phyloP scores from a whole-genome alignment of 2,888 invertebrate species.

The Thymelicus acteon region DNA sequence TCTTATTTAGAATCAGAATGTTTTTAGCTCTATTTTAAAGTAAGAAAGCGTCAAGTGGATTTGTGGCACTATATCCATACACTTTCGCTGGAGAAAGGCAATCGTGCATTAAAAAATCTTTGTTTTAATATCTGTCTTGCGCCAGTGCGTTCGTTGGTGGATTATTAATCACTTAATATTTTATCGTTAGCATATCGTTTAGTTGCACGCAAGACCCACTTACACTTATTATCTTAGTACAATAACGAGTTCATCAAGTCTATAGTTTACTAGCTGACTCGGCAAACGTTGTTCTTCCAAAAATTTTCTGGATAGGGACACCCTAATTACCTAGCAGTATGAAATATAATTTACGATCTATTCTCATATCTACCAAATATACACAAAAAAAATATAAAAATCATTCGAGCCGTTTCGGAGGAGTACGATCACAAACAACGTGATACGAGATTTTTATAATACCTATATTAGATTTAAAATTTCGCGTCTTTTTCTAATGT shows the following conservation, averaged over 20 bases:
- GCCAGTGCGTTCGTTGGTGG: conserved; percentile 21
- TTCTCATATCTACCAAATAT: too few relatives aligned
- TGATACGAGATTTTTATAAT: too few relatives aligned
- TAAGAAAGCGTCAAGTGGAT: conserved; percentile 75
- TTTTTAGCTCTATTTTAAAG: conserved; percentile 51
- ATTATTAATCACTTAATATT: conserved; percentile 35
- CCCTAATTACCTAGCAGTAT: too few relatives aligned
- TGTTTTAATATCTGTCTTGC: conserved; percentile 50
- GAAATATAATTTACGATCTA: too few relatives aligned
- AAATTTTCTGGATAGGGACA: too few relatives aligned
- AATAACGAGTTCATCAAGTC: neutral
- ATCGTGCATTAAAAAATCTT: conserved; percentile 75
- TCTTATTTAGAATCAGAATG: neutral
- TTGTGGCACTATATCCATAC: conserved; percentile 69
- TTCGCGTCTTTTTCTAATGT: too few relatives aligned
- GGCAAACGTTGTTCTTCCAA: too few relatives aligned
- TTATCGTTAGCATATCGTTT: conserved; percentile 34
- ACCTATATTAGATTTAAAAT: too few relatives aligned
- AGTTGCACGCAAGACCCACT: conserved; percentile 29
- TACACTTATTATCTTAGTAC: conserved; percentile 9
- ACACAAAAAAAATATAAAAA: too few relatives aligned
- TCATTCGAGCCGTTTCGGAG: too few relatives aligned
- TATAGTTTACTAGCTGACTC: neutral
- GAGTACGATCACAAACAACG: too few relatives aligned
- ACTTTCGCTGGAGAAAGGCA: conserved; percentile 82